Percentiles rank a stretch among this genome's conserved stretches.
phyloP scores from a whole-genome alignment of 1,140 invertebrate genomes.

The Hyphantria cunea region DNA sequence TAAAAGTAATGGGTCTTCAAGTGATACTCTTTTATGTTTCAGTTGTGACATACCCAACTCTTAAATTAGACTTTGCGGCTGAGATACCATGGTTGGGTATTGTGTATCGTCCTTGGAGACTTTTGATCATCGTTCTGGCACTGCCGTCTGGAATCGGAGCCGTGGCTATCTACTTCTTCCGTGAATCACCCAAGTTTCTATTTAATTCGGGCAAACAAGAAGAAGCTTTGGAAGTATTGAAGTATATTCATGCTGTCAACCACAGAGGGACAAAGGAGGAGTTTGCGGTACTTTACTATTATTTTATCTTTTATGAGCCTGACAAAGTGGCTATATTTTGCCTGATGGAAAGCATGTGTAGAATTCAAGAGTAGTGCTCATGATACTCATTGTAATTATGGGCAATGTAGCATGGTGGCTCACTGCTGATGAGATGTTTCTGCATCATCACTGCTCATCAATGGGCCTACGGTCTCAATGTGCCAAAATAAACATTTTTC shows the following conservation, averaged over 20 bases:
- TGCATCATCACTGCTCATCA: too few relatives aligned
- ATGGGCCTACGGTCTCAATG: too few relatives aligned
- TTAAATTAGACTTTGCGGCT: slow-evolving; percentile 67
- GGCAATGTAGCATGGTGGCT: too few relatives aligned
- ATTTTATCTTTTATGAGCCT: too few relatives aligned
- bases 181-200: slow-evolving; percentile 88
- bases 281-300: slow-evolving; percentile 60
- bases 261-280: slow-evolving; percentile 46
- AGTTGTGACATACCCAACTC: slow-evolving; percentile 71
- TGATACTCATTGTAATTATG: too few relatives aligned
- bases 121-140: slow-evolving; percentile 85
- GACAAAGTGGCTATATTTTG: too few relatives aligned
- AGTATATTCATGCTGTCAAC: slow-evolving; percentile 81
- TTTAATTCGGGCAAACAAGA: slow-evolving; percentile 81
- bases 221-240: slow-evolving; percentile 82
- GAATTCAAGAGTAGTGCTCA: too few relatives aligned
- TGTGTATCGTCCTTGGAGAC: slow-evolving; percentile 84
- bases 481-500: too few relatives aligned
- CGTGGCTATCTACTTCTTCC: slow-evolving; percentile 83
- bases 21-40: slow-evolving; percentile 30
- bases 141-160: slow-evolving; percentile 84
- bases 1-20: too few relatives aligned
- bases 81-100: slow-evolving; percentile 61
- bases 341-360: too few relatives aligned
- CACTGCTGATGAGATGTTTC: too few relatives aligned